phyloP scores from a whole-genome alignment of 2,113 vertebrate species.

The Furnarius figulus region DNA sequence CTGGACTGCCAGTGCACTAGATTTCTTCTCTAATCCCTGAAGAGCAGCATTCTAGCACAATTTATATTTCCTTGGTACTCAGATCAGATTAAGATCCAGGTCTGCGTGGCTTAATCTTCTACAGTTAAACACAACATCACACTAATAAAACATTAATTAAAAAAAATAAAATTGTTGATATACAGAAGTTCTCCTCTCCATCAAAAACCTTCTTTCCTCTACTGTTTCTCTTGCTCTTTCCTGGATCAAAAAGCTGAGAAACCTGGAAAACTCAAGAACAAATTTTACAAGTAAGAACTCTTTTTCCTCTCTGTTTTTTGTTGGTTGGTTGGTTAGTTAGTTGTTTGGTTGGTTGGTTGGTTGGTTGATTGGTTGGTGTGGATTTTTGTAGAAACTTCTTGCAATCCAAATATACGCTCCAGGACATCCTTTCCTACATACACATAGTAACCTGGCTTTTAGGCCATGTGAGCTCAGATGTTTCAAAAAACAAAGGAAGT shows the following conservation, averaged over 20 bases:
- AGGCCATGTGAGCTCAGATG: fast-evolving
- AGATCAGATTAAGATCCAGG: background rate
- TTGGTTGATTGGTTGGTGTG: background rate
- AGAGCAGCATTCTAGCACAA: background rate
- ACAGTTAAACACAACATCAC: background rate
- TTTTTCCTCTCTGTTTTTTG: background rate
- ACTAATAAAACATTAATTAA: background rate
- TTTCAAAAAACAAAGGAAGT: background rate
- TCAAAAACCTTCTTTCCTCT: background rate
- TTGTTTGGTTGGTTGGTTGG: background rate
- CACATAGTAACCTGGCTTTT: background rate
- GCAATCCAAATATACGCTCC: background rate
- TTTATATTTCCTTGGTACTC: background rate
- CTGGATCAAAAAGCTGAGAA: background rate
- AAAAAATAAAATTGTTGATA: background rate
- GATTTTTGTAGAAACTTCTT: background rate
- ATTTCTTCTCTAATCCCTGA: background rate
- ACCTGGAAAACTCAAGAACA: background rate
- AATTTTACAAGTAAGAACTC: background rate
- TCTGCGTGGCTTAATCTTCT: background rate
- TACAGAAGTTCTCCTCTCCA: background rate
- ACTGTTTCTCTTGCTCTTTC: background rate
- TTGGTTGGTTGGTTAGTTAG: background rate
- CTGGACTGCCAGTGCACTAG: background rate
- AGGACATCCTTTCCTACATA: background rate